Evolutionary conservation across 2,797 vertebrate species (phyloP).

Genomic region (Macropus fuliginosus): DNA sequence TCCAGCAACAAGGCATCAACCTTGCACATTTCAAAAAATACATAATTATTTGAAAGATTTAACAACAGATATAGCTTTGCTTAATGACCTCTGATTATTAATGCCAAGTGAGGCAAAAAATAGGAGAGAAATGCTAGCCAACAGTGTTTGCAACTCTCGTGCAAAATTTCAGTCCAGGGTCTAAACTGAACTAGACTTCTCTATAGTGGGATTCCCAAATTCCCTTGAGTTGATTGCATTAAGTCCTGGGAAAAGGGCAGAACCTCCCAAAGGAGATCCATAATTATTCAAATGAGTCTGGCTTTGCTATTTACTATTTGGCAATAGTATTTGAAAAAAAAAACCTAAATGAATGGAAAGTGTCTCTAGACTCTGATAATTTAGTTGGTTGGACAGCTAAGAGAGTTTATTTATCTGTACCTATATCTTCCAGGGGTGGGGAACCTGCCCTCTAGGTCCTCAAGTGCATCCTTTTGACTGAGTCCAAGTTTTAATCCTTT

Average conservation of each 20-base stretch:
- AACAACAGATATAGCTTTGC: not conserved
- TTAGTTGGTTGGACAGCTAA: not conserved
- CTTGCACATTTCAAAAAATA: not conserved
- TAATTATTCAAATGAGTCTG: not conserved
- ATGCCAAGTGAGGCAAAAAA: not conserved
- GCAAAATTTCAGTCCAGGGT: not conserved
- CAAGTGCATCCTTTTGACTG: too few relatives aligned
- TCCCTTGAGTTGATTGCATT: not conserved
- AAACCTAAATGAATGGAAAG: not conserved
- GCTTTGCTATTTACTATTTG: not conserved
- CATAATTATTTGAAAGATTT: not conserved
- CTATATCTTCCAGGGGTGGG: not conserved
- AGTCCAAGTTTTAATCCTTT: too few relatives aligned
- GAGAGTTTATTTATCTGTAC: not conserved
- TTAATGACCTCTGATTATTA: not conserved
- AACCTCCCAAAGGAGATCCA: not conserved
- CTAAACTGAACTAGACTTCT: not conserved
- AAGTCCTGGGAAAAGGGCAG: not conserved
- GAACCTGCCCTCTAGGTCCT: too few relatives aligned
- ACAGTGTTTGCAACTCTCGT: not conserved
- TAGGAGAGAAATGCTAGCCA: not conserved
- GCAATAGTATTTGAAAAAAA: not conserved
- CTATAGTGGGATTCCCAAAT: not conserved
- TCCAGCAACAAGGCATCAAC: not conserved
- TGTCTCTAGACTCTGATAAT: not conserved